Evolutionary conservation across 1,140 invertebrate genomes (phyloP).

Genomic region (Philaenus spumarius): DNA sequence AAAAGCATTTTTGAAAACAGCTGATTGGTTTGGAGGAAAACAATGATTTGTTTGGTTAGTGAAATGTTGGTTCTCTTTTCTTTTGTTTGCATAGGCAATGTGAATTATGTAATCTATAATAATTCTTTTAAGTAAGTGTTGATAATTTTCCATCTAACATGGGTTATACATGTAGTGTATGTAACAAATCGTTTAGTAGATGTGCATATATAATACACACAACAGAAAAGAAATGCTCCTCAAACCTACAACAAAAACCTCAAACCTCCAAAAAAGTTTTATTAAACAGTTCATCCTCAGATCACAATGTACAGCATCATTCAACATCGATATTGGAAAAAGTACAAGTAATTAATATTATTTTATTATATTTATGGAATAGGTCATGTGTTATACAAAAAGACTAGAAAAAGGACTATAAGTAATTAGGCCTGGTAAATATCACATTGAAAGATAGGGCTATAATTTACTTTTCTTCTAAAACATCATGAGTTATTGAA

Average conservation of each 20-base stretch:
- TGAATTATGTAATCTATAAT: no score
- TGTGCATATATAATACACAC: neutral
- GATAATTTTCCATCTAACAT: no score
- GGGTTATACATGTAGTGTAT: conserved; percentile 23
- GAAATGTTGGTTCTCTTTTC: no score
- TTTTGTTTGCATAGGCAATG: no score
- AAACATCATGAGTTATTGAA: no score
- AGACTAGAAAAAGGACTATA: neutral
- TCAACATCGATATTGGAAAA: neutral
- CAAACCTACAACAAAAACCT: neutral
- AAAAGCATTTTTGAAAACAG: no score
- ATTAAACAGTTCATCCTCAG: neutral
- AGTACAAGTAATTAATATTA: neutral
- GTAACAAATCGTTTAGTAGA: neutral
- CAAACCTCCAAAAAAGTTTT: neutral
- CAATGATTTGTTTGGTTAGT: no score
- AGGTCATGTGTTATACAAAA: neutral
- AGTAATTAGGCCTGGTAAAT: no score
- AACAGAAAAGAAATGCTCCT: neutral
- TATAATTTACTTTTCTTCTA: no score
- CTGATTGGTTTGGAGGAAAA: no score
- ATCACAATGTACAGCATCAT: neutral
- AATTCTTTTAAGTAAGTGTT: no score
- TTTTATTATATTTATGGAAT: neutral
- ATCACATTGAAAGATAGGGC: no score